phyloP scores from a whole-genome alignment of 2,113 vertebrate genomes.

The Lethenteron camtschaticum region DNA sequence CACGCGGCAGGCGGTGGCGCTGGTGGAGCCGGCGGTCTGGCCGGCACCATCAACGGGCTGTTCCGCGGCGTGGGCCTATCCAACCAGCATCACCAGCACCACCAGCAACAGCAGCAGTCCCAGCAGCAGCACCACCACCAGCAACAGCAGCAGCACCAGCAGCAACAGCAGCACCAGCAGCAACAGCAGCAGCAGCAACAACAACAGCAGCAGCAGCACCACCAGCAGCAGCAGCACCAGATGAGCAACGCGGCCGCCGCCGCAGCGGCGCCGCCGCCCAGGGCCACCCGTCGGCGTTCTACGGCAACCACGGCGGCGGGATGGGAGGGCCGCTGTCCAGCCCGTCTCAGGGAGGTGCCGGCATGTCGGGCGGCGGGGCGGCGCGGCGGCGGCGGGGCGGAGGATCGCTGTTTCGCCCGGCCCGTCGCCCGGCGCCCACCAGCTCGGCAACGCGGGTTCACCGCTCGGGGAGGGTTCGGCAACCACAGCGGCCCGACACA shows the following conservation, averaged over 20 bases:
- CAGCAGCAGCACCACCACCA: no score
- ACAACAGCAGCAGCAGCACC: slow-evolving; percentile 45
- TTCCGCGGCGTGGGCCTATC: slow-evolving; percentile 59
- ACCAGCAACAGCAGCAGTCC: neutral
- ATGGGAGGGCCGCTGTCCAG: neutral
- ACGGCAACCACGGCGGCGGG: no score
- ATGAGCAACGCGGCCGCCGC: neutral
- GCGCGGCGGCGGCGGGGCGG: neutral
- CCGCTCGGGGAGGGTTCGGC: slow-evolving; percentile 1
- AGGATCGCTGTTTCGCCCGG: slow-evolving; percentile 5
- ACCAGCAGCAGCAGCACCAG: slow-evolving; percentile 35
- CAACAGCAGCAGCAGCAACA: slow-evolving; percentile 42
- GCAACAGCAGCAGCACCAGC: neutral
- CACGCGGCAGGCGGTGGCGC: slow-evolving; percentile 63
- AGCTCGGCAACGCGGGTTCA: slow-evolving; percentile 3
- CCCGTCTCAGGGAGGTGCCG: neutral
- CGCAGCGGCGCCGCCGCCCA: neutral
- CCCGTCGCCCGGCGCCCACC: slow-evolving; percentile 2
- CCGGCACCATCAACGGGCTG: slow-evolving; percentile 58
- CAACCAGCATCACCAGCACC: slow-evolving; percentile 15
- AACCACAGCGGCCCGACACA: neutral
- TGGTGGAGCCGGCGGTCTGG: slow-evolving; percentile 58
- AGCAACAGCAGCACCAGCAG: slow-evolving; percentile 19
- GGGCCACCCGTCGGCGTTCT: no score
- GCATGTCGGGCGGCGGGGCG: neutral